phyloP scores from a whole-genome alignment of 2,797 vertebrate species.

The Pipistrellus kuhlii region DNA sequence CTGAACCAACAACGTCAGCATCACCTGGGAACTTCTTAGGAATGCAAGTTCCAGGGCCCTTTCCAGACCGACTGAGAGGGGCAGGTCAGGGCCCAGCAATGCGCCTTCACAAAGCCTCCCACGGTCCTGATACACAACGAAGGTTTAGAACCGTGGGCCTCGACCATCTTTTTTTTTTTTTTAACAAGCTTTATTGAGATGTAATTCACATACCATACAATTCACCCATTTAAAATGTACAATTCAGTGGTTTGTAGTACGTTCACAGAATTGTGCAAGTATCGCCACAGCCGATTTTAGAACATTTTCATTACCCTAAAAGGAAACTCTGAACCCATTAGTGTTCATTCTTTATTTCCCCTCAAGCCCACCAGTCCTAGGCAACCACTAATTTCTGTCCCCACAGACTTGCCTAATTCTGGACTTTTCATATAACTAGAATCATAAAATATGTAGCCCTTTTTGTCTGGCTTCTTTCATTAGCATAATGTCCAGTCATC shows the following conservation, averaged over 20 bases:
- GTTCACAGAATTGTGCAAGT: neutral
- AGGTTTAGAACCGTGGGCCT: neutral
- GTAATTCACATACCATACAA: neutral
- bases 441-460: neutral
- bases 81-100: neutral
- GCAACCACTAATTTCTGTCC: neutral
- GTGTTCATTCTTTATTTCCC: neutral
- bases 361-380: neutral
- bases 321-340: neutral
- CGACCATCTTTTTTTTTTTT: neutral
- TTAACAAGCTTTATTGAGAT: neutral
- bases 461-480: constrained; percentile 1
- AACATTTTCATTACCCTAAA: constrained; percentile 8
- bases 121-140: neutral
- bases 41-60: neutral
- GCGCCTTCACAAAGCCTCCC: neutral
- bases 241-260: neutral
- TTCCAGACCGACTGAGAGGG: neutral
- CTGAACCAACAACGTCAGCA: neutral
- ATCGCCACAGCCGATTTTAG: neutral
- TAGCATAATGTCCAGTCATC: neutral
- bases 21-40: neutral
- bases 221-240: neutral
- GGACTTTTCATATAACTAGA: neutral
- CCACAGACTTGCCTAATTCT: neutral